These are phyloP conservation scores for Platichthys flesus DNA, from an alignment of 2,113 vertebrate genomes.

Conservation along the genomic window DNA sequence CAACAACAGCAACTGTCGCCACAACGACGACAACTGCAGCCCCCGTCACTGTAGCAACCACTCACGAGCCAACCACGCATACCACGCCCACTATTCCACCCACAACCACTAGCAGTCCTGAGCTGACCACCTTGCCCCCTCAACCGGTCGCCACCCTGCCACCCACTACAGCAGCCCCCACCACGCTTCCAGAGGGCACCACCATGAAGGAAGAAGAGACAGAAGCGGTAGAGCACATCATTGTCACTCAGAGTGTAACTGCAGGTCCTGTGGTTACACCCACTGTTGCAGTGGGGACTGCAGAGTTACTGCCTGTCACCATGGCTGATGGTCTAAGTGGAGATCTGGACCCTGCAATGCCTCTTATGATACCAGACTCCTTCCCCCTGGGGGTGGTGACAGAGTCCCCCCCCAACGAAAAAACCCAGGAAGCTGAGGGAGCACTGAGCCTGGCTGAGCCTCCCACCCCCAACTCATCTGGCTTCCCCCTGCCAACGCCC, in stretches of 20 bases:
- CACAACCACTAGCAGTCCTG: conserved; percentile 42
- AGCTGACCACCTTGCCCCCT: conserved; percentile 13
- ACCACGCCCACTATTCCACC: conserved; percentile 9
- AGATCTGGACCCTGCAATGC: conserved; percentile 54
- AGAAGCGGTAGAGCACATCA: conserved; percentile 21
- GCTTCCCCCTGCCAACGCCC: conserved; percentile 62
- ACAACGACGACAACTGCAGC: conserved; percentile 14
- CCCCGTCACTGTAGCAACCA: conserved; percentile 47
- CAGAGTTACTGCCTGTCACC: conserved; percentile 51
- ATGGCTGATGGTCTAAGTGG: conserved; percentile 38
- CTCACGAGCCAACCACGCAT: conserved; percentile 35
- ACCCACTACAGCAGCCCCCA: conserved; percentile 1
- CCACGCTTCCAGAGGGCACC: conserved; percentile 18
- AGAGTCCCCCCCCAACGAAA: conserved; percentile 36
- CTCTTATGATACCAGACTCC: conserved; percentile 50
- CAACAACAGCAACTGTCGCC: conserved; percentile 5
- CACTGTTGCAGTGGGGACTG: not conserved
- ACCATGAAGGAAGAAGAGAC: conserved; percentile 24
- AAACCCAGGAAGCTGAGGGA: conserved; percentile 62
- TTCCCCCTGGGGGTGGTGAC: conserved; percentile 59
- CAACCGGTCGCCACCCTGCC: conserved; percentile 37
- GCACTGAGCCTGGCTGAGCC: conserved; percentile 60
- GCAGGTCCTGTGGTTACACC: conserved; percentile 30
- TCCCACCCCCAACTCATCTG: conserved; percentile 59
- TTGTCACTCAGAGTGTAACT: conserved; percentile 21